phyloP scores from a whole-genome alignment of 2,113 vertebrate genomes.

The Elaphurus davidianus region DNA sequence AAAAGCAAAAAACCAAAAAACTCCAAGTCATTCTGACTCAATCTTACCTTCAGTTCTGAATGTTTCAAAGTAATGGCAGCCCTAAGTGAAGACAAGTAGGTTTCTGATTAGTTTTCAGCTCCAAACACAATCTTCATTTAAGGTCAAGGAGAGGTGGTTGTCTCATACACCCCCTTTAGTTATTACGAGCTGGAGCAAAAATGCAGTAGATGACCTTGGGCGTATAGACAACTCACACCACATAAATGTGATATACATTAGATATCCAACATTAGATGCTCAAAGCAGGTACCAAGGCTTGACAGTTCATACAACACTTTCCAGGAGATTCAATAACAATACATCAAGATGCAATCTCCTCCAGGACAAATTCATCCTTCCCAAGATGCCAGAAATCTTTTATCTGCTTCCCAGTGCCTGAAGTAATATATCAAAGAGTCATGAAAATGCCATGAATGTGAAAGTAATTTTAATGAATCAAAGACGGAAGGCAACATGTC shows the following conservation, averaged over 20 bases:
- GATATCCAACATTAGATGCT: conserved; percentile 50
- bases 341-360: conserved; percentile 71
- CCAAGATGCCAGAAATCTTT: conserved; percentile 71
- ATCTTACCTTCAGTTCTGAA: conserved; percentile 26
- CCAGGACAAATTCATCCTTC: conserved; percentile 67
- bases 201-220: conserved; percentile 68
- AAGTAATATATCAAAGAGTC: conserved; percentile 73
- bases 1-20: not conserved
- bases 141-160: conserved; percentile 43
- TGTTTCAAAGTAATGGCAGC: not conserved
- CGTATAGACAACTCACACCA: conserved; percentile 53
- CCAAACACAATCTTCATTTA: conserved; percentile 28
- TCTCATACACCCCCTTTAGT: not conserved
- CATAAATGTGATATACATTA: conserved; percentile 48
- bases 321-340: conserved; percentile 68
- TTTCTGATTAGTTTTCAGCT: conserved; percentile 58
- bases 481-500: conserved; percentile 63
- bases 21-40: not conserved
- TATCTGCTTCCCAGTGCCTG: conserved; percentile 69
- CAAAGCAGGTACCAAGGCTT: conserved; percentile 57
- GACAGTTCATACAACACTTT: conserved; percentile 72
- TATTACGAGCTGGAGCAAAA: not conserved
- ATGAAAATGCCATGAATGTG: conserved; percentile 73
- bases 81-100: not conserved
- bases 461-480: conserved; percentile 76